Evolutionary conservation across 2,113 vertebrate genomes (phyloP).

Genomic region (Murina feae): DNA sequence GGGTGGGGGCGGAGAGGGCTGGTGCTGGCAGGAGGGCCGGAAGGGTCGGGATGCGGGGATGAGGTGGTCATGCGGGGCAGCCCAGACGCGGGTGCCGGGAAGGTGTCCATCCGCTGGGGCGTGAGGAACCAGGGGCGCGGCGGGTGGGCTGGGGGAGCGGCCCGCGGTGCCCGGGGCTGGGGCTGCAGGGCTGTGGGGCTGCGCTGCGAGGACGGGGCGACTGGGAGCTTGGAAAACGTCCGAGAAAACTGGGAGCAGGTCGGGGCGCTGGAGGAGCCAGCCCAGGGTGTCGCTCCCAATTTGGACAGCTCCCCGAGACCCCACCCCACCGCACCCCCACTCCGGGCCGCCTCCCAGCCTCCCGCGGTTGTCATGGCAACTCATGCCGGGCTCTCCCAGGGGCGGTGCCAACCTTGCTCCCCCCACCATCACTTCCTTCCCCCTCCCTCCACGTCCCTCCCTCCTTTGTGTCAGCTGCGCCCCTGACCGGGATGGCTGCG

Average conservation of each 20-base stretch:
- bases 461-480: slow-evolving; percentile 75
- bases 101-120: neutral
- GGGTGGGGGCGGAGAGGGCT: neutral
- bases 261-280: neutral
- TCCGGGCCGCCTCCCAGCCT: slow-evolving; percentile 39
- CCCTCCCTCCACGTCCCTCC: slow-evolving; percentile 67
- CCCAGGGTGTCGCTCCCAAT: slow-evolving; percentile 30
- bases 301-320: slow-evolving; percentile 52
- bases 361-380: slow-evolving; percentile 78
- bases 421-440: slow-evolving; percentile 60
- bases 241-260: slow-evolving; percentile 31
- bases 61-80: neutral
- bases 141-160: neutral
- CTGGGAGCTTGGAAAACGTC: slow-evolving; percentile 12
- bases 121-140: neutral
- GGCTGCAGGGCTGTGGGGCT: neutral
- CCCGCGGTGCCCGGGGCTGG: neutral
- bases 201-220: neutral
- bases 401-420: slow-evolving; percentile 70
- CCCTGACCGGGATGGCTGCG: slow-evolving; percentile 77
- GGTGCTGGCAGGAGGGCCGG: neutral
- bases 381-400: slow-evolving; percentile 73
- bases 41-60: neutral
- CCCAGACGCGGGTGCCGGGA: neutral
- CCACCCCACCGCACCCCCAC: slow-evolving; percentile 51